Conservation (phyloP, 2,888 invertebrate species). For the Troides oblongomaculatus region DNA sequence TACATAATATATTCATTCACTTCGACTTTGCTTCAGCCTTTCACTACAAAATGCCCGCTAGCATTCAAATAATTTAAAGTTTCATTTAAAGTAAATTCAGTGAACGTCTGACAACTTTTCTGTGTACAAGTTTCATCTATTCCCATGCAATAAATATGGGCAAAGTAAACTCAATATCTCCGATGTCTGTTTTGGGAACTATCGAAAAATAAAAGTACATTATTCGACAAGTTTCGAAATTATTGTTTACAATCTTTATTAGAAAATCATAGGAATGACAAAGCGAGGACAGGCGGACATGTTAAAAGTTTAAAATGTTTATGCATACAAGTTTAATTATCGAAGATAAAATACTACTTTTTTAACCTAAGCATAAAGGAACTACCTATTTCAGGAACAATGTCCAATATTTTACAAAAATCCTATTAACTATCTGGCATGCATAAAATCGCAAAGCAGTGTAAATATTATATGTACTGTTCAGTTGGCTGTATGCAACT, state of each 20-base stretch:
- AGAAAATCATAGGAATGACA: slow-evolving; percentile 31
- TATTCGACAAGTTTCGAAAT: not conserved
- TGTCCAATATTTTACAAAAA: slow-evolving; percentile 55
- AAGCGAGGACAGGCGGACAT: slow-evolving; percentile 44
- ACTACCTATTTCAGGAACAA: slow-evolving; percentile 27
- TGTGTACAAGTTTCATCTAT: slow-evolving; percentile 4
- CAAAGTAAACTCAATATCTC: not conserved
- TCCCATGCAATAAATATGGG: slow-evolving; percentile 5
- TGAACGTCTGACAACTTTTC: slow-evolving; percentile 11
- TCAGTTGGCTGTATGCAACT: slow-evolving; percentile 48
- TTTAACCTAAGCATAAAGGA: slow-evolving; percentile 23
- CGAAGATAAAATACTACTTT: slow-evolving; percentile 28
- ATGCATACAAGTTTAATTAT: slow-evolving; percentile 16
- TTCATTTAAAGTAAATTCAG: slow-evolving; percentile 11
- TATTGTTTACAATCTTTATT: not conserved
- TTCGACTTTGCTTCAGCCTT: not conserved
- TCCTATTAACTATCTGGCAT: slow-evolving; percentile 75
- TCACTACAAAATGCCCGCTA: not conserved
- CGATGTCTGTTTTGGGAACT: not conserved
- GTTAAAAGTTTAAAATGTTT: slow-evolving; percentile 25
- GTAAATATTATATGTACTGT: slow-evolving; percentile 56
- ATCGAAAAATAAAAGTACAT: not conserved
- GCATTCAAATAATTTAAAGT: slow-evolving; percentile 8
- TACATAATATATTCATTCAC: not conserved
- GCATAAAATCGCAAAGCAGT: slow-evolving; percentile 79